Conservation (phyloP, 2,113 vertebrate genomes). For the Lepidiolamprologus cunningtoni region DNA sequence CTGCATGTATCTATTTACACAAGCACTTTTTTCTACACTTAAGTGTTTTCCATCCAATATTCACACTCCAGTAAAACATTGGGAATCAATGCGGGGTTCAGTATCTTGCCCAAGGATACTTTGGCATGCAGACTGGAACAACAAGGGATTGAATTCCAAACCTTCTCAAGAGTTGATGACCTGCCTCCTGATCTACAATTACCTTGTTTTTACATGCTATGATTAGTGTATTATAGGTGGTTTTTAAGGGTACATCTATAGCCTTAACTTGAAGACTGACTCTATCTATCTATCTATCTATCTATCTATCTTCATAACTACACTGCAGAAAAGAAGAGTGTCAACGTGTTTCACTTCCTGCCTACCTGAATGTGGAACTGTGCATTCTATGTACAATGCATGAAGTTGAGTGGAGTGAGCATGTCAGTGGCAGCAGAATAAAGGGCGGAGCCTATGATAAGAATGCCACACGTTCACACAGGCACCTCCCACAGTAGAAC, state of each 20-base stretch:
- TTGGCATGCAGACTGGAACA: not conserved
- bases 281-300: accelerated
- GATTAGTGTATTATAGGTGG: not conserved
- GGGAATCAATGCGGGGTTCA: not conserved
- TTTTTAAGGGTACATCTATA: not conserved
- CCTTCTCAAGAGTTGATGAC: not conserved
- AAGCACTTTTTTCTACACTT: not conserved
- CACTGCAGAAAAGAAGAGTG: accelerated
- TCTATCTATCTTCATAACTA: no score
- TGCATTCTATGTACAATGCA: not conserved
- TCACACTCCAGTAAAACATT: not conserved
- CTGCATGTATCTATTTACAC: not conserved
- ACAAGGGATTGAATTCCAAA: accelerated
- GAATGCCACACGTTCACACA: accelerated
- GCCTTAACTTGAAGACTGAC: no score
- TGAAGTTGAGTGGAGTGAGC: not conserved
- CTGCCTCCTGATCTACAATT: not conserved
- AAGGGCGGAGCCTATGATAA: accelerated
- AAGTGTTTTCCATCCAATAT: not conserved
- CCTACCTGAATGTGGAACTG: not conserved
- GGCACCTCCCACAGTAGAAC: not conserved
- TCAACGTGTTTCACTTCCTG: not conserved
- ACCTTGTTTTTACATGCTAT: not conserved
- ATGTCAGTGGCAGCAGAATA: not conserved
- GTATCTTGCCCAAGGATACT: not conserved